These are phyloP conservation scores for Pseudomyrmex flavicornis DNA, from an alignment of 1,140 invertebrate genomes.

Conservation along the genomic window DNA sequence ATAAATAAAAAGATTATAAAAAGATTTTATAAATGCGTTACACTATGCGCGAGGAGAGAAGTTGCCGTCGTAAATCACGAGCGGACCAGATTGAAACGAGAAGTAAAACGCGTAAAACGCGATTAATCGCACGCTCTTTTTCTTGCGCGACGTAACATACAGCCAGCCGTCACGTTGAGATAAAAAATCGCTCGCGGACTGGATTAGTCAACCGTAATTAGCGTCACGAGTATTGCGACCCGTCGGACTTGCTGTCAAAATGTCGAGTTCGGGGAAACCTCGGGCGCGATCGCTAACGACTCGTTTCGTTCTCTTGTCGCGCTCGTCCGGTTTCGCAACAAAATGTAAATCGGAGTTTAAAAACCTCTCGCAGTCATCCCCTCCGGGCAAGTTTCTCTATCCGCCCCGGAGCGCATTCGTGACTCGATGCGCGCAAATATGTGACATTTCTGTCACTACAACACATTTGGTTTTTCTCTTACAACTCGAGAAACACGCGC, in stretches of 20 bases:
- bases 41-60: background rate
- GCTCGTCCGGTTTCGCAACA: constrained; percentile 31
- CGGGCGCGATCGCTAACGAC: constrained; percentile 10
- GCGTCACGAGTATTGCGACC: constrained; percentile 27
- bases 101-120: constrained; percentile 4
- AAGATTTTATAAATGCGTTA: constrained; percentile 1
- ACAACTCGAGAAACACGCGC: too few relatives aligned
- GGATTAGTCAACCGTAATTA: constrained; percentile 59
- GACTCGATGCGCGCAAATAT: constrained; percentile 16
- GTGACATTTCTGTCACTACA: background rate
- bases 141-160: background rate
- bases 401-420: background rate
- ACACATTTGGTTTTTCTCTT: background rate
- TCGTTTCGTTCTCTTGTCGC: constrained; percentile 13
- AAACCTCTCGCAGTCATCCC: constrained; percentile 7
- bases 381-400: constrained; percentile 41
- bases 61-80: constrained; percentile 16
- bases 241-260: constrained; percentile 44
- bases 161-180: background rate
- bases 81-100: constrained; percentile 1
- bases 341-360: constrained; percentile 46
- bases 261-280: constrained; percentile 9
- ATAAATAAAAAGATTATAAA: too few relatives aligned
- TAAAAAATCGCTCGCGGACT: constrained; percentile 7
- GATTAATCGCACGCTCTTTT: background rate